These are phyloP conservation scores for Micrasema minimum DNA, from an alignment of 1,140 invertebrate genomes.

Conservation along the genomic window DNA sequence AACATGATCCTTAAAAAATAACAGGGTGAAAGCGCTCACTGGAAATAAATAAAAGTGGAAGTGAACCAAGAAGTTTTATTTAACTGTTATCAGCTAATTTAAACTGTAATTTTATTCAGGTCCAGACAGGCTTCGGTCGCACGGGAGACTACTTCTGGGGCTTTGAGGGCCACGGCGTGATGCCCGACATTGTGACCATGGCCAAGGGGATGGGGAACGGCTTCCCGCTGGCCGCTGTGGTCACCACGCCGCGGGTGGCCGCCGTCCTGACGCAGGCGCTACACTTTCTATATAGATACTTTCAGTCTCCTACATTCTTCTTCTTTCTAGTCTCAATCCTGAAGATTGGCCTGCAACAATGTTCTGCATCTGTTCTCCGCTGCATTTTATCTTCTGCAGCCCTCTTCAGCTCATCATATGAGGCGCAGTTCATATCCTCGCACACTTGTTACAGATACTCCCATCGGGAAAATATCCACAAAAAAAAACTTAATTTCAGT, in stretches of 20 bases:
- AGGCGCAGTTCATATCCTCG: too few species aligned
- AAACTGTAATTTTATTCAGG: constrained; percentile 70
- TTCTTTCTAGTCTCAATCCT: constrained; percentile 96
- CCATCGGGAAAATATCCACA: too few species aligned
- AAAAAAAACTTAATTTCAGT: too few species aligned
- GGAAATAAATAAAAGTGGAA: too few species aligned
- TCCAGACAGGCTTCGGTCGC: constrained; percentile 96
- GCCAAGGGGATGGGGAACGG: constrained; percentile 94
- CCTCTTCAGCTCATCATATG: too few species aligned
- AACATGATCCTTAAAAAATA: too few species aligned
- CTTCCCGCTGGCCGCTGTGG: constrained; percentile 93
- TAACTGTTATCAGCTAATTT: too few species aligned
- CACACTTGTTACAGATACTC: too few species aligned
- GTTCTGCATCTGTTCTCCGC: too few species aligned
- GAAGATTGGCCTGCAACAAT: constrained; percentile 87
- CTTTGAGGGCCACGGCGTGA: constrained; percentile 86
- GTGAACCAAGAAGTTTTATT: too few species aligned
- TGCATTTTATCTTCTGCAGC: too few species aligned
- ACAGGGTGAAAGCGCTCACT: too few species aligned
- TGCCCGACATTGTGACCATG: constrained; percentile 93
- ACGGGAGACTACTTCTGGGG: constrained; percentile 96
- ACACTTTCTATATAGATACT: constrained; percentile 97
- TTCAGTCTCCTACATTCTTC: constrained; percentile 71
- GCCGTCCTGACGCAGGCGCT: constrained; percentile 76
- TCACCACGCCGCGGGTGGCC: constrained; percentile 89